phyloP scores from a whole-genome alignment of 2,888 invertebrate genomes.

The Nomada ferruginata region DNA sequence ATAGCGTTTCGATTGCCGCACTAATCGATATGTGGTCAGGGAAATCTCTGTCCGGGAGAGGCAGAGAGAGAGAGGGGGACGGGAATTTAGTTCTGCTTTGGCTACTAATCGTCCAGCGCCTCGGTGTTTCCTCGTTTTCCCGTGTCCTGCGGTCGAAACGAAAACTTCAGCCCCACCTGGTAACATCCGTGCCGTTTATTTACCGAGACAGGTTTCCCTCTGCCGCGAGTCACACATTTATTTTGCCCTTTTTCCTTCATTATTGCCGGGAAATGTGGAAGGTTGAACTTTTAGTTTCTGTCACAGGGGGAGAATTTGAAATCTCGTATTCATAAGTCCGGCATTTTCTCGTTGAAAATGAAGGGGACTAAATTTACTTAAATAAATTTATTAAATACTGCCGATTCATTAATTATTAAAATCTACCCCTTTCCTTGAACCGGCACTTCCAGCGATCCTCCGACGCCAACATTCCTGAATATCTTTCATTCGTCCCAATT shows the following conservation, averaged over 20 bases:
- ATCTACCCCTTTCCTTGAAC: background rate
- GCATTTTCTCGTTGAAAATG: too few relatives aligned
- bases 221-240: background rate
- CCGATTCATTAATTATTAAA: background rate
- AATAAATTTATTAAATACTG: too few relatives aligned
- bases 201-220: background rate
- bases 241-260: too few relatives aligned
- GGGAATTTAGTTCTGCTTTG: conserved; percentile 22
- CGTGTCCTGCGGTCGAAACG: conserved; percentile 20
- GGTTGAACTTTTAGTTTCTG: too few relatives aligned
- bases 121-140: conserved; percentile 1
- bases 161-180: conserved; percentile 7
- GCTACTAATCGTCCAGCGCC: conserved; percentile 2
- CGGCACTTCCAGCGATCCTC: too few relatives aligned
- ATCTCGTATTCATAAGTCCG: too few relatives aligned
- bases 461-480: too few relatives aligned
- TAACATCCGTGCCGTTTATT: conserved; percentile 3
- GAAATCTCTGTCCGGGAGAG: conserved; percentile 29
- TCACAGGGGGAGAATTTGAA: too few relatives aligned
- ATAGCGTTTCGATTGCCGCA: conserved; percentile 57
- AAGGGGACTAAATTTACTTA: too few relatives aligned
- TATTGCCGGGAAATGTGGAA: too few relatives aligned
- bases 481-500: background rate
- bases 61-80: background rate
- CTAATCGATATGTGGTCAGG: conserved; percentile 61